These are phyloP conservation scores for Labeo calbasu DNA, from an alignment of 2,797 vertebrate species.

Conservation along the genomic window DNA sequence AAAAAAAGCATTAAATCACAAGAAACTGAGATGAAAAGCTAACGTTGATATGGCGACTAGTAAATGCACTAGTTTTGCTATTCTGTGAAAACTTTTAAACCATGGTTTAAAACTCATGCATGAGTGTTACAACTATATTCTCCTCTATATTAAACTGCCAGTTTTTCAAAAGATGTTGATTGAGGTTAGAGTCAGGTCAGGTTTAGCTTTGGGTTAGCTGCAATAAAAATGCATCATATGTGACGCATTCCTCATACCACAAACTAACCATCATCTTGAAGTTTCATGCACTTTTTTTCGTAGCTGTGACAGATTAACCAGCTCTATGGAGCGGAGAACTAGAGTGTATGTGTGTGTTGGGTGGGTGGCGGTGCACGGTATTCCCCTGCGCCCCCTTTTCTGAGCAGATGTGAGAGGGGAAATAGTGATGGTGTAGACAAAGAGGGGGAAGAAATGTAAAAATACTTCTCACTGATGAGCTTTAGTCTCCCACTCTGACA, in stretches of 20 bases:
- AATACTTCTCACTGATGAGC: background rate
- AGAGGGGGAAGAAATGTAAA: slow-evolving; percentile 28
- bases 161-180: background rate
- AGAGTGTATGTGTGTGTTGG: slow-evolving; percentile 22
- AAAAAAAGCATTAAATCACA: background rate
- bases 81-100: background rate
- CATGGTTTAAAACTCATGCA: background rate
- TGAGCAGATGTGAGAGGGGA: slow-evolving; percentile 72
- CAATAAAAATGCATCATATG: background rate
- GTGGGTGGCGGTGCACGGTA: slow-evolving; percentile 53
- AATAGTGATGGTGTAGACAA: slow-evolving; percentile 67
- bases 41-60: background rate
- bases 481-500: background rate
- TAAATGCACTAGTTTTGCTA: background rate
- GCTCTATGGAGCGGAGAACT: background rate
- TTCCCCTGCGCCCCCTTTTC: slow-evolving; percentile 68
- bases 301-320: background rate
- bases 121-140: background rate
- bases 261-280: slow-evolving; percentile 20
- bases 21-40: no score
- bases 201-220: background rate
- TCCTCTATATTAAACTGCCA: background rate
- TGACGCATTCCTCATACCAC: background rate
- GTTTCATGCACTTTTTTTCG: background rate
- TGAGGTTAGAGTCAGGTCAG: background rate